Base-by-base conservation (phyloP, 2,797 vertebrate species). In the Darevskia mixta region DNA sequence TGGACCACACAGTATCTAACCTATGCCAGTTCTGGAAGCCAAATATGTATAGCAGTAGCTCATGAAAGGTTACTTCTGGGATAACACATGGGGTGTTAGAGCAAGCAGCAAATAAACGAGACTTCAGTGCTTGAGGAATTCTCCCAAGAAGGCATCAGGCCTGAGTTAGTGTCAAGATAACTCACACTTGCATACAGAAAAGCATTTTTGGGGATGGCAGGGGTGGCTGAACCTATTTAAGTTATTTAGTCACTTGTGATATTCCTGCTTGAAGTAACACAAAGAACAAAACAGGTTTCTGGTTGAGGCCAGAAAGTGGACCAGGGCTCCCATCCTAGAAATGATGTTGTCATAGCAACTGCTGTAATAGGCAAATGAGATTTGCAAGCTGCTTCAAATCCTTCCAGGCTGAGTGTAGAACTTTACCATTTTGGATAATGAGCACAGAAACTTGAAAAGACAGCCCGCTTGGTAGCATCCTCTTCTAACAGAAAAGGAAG, bases 301-400 rank as follows among this genome's bases (percentile, higher is more conserved):
- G 20, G 71, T 83, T 1, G 3, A 72, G 85, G 87, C 89, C 79
- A 84, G 79, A 17, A 3, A 90, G 82, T 76, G 64, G 76, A 73
- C 72, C 58, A 86, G 82, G 69, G 87, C 32, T 71, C 83, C 69
- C 3, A 7, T 27, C 38, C 23, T 61, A 35, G 32, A 17, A 87
- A 82, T 23, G 41, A 71, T 80, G 87, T 58, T 32, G 81, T 73
- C 86, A 86, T 83, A 91, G 85, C 18, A 83, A 72, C 80, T 79
- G 55, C 13, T 38, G n/a, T 20, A 87, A 45, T 45, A 78, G 0
- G 7, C 84, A 87, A 92, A 92, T 94, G 93, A 90, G 87, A 94
- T 91, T 85, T 18, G 1, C 88, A 85, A 90, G 90, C 94, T 93
- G 87, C 93, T 90, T 90, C 90, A 89, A 86, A 86, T 86, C 89